Conservation (phyloP, 2,113 vertebrate genomes). For the Bathybates hornii region DNA sequence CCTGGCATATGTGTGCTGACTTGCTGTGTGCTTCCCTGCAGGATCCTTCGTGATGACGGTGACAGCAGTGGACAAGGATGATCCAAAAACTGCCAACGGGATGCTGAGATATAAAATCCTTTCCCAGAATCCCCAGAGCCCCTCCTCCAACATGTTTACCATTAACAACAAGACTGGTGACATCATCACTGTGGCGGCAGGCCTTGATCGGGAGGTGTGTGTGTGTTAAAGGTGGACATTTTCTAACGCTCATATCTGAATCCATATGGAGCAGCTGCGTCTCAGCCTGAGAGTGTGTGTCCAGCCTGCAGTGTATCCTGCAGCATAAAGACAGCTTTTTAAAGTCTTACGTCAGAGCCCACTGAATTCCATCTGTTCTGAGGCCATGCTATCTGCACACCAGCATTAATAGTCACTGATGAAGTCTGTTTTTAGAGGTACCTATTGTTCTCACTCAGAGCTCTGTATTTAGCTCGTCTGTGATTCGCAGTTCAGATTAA, state of each 20-base stretch:
- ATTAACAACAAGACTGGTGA: slow-evolving; percentile 97
- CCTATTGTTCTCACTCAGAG: not conserved
- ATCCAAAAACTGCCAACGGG: slow-evolving; percentile 87
- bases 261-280: slow-evolving; percentile 15
- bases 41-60: slow-evolving; percentile 96
- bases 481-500: not conserved
- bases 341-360: not conserved
- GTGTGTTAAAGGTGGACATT: not conserved
- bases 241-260: not conserved
- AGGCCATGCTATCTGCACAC: not conserved
- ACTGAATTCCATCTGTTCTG: not conserved
- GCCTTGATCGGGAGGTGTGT: slow-evolving; percentile 91
- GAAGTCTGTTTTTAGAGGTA: not conserved
- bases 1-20: not conserved
- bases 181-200: slow-evolving; percentile 94
- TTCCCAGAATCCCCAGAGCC: slow-evolving; percentile 90
- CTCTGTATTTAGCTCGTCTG: not conserved
- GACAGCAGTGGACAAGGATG: slow-evolving; percentile 90
- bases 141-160: slow-evolving; percentile 94
- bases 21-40: slow-evolving; percentile 31
- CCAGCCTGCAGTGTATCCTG: not conserved
- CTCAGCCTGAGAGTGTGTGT: not conserved
- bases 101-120: slow-evolving; percentile 95
- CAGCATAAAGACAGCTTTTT: not conserved
- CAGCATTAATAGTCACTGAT: not conserved